Base-by-base conservation (phyloP, 2,888 invertebrate species). In the Cantharis flavilabris region DNA sequence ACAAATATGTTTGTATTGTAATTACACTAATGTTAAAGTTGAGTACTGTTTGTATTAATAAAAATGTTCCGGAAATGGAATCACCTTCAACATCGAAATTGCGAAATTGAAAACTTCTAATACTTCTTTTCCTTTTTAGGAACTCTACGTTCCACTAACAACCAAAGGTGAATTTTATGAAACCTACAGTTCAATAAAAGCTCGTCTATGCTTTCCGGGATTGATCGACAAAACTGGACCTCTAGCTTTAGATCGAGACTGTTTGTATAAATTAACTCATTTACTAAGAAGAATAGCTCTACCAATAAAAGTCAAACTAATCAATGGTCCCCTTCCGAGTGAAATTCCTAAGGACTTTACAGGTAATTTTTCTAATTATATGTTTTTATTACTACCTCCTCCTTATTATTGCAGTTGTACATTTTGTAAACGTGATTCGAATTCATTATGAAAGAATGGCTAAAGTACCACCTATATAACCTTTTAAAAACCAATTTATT, bases 161-260 rank as follows among this genome's bases (percentile, higher is more conserved):
- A 93, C 94, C 72, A 93, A 94, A 86, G 94, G 94, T 65, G 93
- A 94, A 87, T 92, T 94, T 87, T 95, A 93, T 87, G 91, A 92
- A 81, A 91, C 92, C 62, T 90, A 90, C 89, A 93, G 89, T 87
- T 92, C 88, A 87, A 91, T 88, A 70, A 90, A 88, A 81, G 91
- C 91, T 80, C 89, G 90, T 88, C 89, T 90, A 80, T 91, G 76
- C 89, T 92, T 76, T 89, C 90, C 78, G 88, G 92, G 89, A 83
- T 90, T 87, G 85, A 89, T 84, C 87, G 90, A 83, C 87, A 90
- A 89, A 80, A 89, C 84, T 80, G 89, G 89, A 28, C 89, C 89
- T 62, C 82, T 90, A 76, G 89, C 90, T 77, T 82, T 90, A 73
- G 89, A 89, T 67, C 90, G 90, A 80, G 87, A 90, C 80, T 88